These are phyloP conservation scores for Pollicipes pollicipes DNA, from an alignment of 1,140 invertebrate genomes.

Conservation along the genomic window DNA sequence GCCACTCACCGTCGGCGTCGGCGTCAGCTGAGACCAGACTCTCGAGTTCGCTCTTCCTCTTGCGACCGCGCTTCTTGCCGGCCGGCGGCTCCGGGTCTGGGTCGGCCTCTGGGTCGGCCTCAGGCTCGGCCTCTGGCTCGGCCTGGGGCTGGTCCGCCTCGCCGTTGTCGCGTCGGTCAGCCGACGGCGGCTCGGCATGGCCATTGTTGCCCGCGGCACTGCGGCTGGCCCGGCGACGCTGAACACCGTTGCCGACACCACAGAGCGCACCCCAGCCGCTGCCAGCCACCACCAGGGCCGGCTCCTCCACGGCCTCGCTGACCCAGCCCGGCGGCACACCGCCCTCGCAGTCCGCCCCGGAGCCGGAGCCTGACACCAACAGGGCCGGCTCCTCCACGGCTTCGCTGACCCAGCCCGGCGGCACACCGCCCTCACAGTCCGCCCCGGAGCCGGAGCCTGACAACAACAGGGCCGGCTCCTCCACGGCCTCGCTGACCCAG, in stretches of 20 bases:
- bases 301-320: slow-evolving; percentile 50
- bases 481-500: slow-evolving; percentile 4
- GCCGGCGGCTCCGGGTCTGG: too few relatives aligned
- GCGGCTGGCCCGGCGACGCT: background rate
- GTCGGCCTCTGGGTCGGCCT: background rate
- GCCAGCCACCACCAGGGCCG: slow-evolving; percentile 47
- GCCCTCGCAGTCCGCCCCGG: slow-evolving; percentile 45
- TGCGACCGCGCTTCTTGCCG: background rate
- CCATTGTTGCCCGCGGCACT: background rate
- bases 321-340: slow-evolving; percentile 31
- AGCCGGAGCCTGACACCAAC: slow-evolving; percentile 49
- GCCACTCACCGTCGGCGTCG: slow-evolving; percentile 20
- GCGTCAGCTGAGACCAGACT: background rate
- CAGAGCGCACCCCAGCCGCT: slow-evolving; percentile 51
- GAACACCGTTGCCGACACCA: slow-evolving; percentile 42
- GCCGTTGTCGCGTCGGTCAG: background rate
- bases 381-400: slow-evolving; percentile 50
- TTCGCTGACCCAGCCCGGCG: slow-evolving; percentile 28
- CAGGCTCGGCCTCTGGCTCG: background rate
- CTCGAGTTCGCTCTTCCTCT: background rate
- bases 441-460: slow-evolving; percentile 7
- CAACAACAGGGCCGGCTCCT: slow-evolving; percentile 10
- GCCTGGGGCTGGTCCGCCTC: too few relatives aligned
- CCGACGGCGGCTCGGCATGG: background rate
- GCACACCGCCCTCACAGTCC: slow-evolving; percentile 1